These are phyloP conservation scores for Eumaeus atala DNA, from an alignment of 1,140 invertebrate genomes.

Conservation along the genomic window DNA sequence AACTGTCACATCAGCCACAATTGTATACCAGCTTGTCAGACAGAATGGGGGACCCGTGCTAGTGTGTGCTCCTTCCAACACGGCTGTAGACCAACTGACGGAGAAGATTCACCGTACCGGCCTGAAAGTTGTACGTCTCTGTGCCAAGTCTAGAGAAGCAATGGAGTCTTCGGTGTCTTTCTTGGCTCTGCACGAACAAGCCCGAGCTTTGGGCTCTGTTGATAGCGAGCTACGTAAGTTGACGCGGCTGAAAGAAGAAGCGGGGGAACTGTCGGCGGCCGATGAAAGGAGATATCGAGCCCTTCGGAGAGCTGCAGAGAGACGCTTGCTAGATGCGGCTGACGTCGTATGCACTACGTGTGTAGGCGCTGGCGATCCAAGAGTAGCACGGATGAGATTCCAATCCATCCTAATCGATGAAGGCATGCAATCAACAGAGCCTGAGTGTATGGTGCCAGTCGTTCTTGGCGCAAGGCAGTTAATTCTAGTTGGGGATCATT, in stretches of 20 bases:
- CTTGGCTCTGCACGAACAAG: conserved; percentile 97
- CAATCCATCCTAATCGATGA: conserved; percentile 99
- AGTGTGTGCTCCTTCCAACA: conserved; percentile 99
- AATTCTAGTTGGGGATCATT: conserved; percentile 98
- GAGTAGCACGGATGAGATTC: conserved; percentile 93
- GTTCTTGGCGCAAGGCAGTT: conserved; percentile 97
- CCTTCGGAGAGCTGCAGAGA: conserved; percentile 93
- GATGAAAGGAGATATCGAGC: conserved; percentile 97
- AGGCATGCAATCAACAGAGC: conserved; percentile 97
- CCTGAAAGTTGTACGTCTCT: conserved; percentile 96
- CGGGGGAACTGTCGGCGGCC: conserved; percentile 92
- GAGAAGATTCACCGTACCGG: conserved; percentile 99
- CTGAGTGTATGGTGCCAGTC: conserved; percentile 99
- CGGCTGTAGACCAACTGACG: conserved; percentile 98
- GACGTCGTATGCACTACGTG: conserved; percentile 99
- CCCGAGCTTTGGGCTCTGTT: conserved; percentile 90
- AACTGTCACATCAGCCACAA: conserved; percentile 99
- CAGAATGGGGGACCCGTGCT: conserved; percentile 95
- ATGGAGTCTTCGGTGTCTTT: conserved; percentile 99
- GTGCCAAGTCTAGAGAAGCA: conserved; percentile 98
- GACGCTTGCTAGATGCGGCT: conserved; percentile 93
- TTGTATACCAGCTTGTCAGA: conserved; percentile 98
- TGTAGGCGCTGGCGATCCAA: conserved; percentile 97
- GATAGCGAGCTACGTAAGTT: conserved; percentile 95
- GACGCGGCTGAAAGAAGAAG: conserved; percentile 97